Evolutionary conservation across 2,888 invertebrate species (phyloP).

Genomic region (Nephrotoma guestfalica): DNA sequence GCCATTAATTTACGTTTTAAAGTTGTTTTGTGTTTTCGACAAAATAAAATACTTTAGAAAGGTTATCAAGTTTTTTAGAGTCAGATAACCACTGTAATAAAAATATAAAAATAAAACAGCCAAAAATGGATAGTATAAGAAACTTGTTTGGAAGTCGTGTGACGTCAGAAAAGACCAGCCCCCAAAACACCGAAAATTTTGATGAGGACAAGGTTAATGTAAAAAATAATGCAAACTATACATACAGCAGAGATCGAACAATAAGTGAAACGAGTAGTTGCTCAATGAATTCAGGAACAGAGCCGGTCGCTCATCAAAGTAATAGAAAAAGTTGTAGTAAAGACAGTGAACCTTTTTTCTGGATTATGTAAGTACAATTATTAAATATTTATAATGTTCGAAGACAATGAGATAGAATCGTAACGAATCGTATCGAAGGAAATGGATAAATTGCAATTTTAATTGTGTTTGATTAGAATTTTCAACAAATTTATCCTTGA

Average conservation of each 20-base stretch:
- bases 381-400: not conserved
- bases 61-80: not conserved
- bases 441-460: not conserved
- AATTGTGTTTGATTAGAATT: not conserved
- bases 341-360: constrained; percentile 29
- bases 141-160: constrained; percentile 7
- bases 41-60: not conserved
- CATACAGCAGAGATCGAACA: constrained; percentile 12
- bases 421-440: too few species aligned
- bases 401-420: too few species aligned
- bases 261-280: not conserved
- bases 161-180: constrained; percentile 2
- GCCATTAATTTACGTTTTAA: not conserved
- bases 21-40: not conserved
- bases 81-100: not conserved
- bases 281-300: not conserved
- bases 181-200: not conserved
- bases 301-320: not conserved
- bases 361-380: constrained; percentile 26
- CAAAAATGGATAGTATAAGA: constrained; percentile 8
- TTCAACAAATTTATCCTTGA: not conserved
- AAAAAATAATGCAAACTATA: not conserved
- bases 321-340: constrained; percentile 15
- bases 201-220: not conserved
- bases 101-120: not conserved